Evolutionary conservation across 2,113 vertebrate species (phyloP).

Genomic region (Globicephala melas): DNA sequence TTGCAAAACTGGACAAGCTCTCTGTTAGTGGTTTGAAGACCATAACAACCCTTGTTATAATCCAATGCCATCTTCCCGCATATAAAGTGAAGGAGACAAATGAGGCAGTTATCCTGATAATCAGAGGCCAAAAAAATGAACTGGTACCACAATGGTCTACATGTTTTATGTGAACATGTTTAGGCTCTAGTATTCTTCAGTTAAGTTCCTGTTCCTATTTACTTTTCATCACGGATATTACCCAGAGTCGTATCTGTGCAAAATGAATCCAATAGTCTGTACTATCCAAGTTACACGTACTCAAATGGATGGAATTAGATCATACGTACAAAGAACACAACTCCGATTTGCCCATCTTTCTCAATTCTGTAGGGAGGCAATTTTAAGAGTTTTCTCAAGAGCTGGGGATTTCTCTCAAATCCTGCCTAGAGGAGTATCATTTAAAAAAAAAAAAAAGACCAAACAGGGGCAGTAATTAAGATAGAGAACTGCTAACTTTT

Average conservation of each 20-base stretch:
- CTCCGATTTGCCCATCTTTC: neutral
- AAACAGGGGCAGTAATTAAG: neutral
- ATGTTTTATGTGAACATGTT: neutral
- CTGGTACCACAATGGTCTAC: neutral
- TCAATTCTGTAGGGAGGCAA: neutral
- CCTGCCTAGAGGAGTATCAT: neutral
- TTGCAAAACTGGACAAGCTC: slow-evolving; percentile 47
- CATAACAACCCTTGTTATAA: neutral
- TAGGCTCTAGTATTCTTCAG: neutral
- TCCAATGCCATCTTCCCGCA: neutral
- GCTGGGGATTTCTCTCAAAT: neutral
- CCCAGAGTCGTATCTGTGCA: neutral
- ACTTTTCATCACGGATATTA: neutral
- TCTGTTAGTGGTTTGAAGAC: slow-evolving; percentile 22
- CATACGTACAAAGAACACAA: neutral
- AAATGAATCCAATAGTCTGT: neutral
- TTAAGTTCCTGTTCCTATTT: neutral
- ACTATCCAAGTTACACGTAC: neutral
- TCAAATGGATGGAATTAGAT: neutral
- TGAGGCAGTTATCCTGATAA: neutral
- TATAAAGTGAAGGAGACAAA: neutral
- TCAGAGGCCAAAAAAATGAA: slow-evolving; percentile 27
- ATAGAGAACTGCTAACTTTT: neutral
- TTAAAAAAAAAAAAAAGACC: neutral
- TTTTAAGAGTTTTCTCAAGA: neutral